These are phyloP conservation scores for Alauda arvensis DNA, from an alignment of 2,797 vertebrate species.

Conservation along the genomic window DNA sequence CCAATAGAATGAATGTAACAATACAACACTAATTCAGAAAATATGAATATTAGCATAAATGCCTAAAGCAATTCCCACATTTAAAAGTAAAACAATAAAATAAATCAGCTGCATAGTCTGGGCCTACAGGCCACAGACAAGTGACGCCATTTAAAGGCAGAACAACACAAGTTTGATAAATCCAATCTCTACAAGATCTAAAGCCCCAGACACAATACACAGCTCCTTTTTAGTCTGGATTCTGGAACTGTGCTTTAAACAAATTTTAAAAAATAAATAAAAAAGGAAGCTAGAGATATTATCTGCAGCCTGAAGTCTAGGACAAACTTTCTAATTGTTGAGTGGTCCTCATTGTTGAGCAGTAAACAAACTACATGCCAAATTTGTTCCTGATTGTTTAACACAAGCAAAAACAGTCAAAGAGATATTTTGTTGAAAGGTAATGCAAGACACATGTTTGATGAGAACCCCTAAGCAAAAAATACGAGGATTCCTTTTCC, in stretches of 20 bases:
- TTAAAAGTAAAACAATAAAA: constrained; percentile 58
- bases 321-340: constrained; percentile 39
- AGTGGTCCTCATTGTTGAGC: constrained; percentile 41
- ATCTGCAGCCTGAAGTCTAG: constrained; percentile 37
- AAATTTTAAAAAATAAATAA: constrained; percentile 10
- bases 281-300: constrained; percentile 45
- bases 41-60: constrained; percentile 41
- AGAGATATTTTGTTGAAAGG: constrained; percentile 19
- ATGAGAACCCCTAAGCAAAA: not conserved
- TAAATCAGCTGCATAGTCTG: constrained; percentile 29
- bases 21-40: constrained; percentile 48
- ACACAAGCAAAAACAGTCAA: constrained; percentile 24
- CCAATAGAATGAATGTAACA: constrained; percentile 35
- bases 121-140: constrained; percentile 42
- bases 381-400: constrained; percentile 55
- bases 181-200: constrained; percentile 49
- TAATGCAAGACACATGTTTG: constrained; percentile 45
- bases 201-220: constrained; percentile 28
- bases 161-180: constrained; percentile 54
- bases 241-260: constrained; percentile 26
- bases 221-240: constrained; percentile 18
- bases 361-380: constrained; percentile 44
- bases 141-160: constrained; percentile 39
- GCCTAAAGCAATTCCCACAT: constrained; percentile 36
- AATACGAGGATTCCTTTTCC: not conserved